phyloP scores from a whole-genome alignment of 2,797 vertebrate genomes.

The Kryptopterus vitreolus region DNA sequence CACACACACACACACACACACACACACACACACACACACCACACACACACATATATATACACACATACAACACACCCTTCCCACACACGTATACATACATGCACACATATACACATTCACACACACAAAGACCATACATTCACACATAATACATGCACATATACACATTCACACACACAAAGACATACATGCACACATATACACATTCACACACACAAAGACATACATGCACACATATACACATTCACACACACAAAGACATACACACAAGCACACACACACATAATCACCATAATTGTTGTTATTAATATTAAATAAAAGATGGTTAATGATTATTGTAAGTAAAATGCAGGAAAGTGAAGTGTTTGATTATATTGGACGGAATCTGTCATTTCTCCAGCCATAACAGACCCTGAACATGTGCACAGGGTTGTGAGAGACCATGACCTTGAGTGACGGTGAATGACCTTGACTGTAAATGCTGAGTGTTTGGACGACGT shows the following conservation, averaged over 20 bases:
- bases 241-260: not conserved
- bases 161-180: not conserved
- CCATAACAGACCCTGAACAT: slow-evolving; percentile 26
- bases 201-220: not conserved
- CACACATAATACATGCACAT: not conserved
- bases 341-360: too few species aligned
- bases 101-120: not conserved
- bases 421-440: slow-evolving; percentile 43
- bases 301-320: too few species aligned
- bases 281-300: not conserved
- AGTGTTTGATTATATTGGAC: too few species aligned
- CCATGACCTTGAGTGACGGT: too few species aligned
- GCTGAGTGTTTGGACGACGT: slow-evolving; percentile 26
- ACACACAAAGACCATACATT: not conserved
- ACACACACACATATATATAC: not conserved
- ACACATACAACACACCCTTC: not conserved
- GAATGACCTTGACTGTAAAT: not conserved
- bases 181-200: too few species aligned
- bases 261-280: not conserved
- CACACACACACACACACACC: not conserved
- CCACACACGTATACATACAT: not conserved
- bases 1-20: not conserved
- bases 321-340: too few species aligned
- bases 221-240: not conserved
- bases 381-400: too few species aligned